phyloP scores from a whole-genome alignment of 2,113 vertebrate genomes.

The Ploceus nigricollis region DNA sequence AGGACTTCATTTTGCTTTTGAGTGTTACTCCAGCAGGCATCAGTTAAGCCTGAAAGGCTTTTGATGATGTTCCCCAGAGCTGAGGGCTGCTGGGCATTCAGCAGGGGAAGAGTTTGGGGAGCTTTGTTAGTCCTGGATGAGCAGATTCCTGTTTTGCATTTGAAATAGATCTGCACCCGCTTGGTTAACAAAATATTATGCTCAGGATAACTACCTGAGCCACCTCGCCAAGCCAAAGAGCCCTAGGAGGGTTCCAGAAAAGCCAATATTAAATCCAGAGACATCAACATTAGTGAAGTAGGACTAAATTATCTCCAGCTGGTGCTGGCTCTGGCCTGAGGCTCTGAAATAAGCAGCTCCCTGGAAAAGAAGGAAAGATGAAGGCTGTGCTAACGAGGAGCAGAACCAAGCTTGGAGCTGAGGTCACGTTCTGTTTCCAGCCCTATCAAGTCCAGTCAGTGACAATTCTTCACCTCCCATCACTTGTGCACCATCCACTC shows the following conservation, averaged over 20 bases:
- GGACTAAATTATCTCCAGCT: constrained; percentile 61
- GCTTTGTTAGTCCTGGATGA: constrained; percentile 30
- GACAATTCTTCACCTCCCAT: background rate
- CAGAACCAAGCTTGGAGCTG: background rate
- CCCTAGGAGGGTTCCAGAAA: constrained; percentile 29
- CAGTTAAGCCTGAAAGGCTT: background rate
- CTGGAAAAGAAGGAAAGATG: constrained; percentile 11
- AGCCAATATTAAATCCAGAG: constrained; percentile 60
- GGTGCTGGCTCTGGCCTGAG: background rate
- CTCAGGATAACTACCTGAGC: constrained; percentile 46
- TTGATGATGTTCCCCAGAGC: background rate
- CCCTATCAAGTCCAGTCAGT: background rate
- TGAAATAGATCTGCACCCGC: background rate
- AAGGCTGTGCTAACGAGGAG: background rate
- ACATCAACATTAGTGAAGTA: constrained; percentile 40
- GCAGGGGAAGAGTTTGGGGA: background rate
- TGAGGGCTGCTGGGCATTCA: background rate
- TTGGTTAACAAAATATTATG: constrained; percentile 59
- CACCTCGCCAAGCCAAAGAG: background rate
- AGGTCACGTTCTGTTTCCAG: background rate
- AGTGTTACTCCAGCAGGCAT: constrained; percentile 11
- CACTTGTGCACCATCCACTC: background rate
- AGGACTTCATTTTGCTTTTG: background rate
- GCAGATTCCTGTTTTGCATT: constrained; percentile 11
- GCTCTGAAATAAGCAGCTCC: constrained; percentile 11